Conservation (phyloP, 1,140 invertebrate genomes). For the Geopemphigus sp. region DNA sequence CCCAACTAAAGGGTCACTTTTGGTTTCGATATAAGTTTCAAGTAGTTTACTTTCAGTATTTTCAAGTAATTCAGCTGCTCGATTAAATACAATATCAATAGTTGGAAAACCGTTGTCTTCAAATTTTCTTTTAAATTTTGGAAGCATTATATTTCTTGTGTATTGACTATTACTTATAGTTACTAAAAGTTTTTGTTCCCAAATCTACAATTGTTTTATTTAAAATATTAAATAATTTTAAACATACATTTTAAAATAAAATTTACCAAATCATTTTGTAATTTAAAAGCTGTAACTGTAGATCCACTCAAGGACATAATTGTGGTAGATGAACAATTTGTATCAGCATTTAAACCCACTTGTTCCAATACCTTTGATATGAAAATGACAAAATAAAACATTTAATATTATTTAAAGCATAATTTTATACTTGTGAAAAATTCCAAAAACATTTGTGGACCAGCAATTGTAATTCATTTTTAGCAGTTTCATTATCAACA, state of each 20-base stretch:
- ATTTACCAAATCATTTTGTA: conserved; percentile 30
- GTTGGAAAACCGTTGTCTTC: conserved; percentile 70
- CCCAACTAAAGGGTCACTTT: conserved; percentile 87
- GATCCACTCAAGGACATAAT: conserved; percentile 42
- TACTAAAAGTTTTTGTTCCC: conserved; percentile 79
- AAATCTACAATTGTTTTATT: conserved; percentile 59
- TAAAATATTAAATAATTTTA: background rate
- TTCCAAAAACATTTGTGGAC: conserved; percentile 68
- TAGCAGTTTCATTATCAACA: conserved; percentile 64
- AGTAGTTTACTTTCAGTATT: conserved; percentile 69
- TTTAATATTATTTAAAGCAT: conserved; percentile 9
- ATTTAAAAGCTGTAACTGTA: conserved; percentile 12
- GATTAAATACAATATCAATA: conserved; percentile 63
- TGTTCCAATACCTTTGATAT: conserved; percentile 34
- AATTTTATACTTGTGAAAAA: conserved; percentile 55
- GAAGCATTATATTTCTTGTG: conserved; percentile 68
- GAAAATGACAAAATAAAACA: background rate
- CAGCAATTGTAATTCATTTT: conserved; percentile 66
- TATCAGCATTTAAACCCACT: conserved; percentile 40
- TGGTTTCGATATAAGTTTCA: conserved; percentile 85
- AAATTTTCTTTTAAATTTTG: conserved; percentile 64
- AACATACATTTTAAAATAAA: background rate
- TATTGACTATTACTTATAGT: conserved; percentile 88
- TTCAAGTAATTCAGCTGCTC: conserved; percentile 62
- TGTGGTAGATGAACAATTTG: conserved; percentile 38